phyloP scores from a whole-genome alignment of 2,113 vertebrate species.

The Poicephalus meyeri region DNA sequence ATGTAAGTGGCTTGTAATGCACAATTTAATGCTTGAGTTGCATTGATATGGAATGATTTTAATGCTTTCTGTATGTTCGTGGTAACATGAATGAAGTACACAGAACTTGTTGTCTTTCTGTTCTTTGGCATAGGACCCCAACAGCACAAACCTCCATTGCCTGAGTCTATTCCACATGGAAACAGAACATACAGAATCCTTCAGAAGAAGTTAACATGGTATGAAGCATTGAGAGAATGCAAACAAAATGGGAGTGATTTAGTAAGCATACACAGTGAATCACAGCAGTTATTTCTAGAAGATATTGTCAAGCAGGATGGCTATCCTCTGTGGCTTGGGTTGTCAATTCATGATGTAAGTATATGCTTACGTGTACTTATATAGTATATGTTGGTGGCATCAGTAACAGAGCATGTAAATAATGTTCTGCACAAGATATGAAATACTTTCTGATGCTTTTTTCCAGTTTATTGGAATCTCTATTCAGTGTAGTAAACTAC shows the following conservation, averaged over 20 bases:
- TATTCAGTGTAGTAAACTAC: background rate
- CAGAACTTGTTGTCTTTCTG: background rate
- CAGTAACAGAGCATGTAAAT: background rate
- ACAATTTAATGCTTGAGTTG: background rate
- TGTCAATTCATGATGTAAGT: constrained; percentile 91
- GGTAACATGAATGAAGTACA: background rate
- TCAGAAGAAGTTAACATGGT: constrained; percentile 84
- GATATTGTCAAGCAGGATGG: constrained; percentile 84
- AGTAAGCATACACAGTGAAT: constrained; percentile 83
- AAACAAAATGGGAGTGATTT: constrained; percentile 77
- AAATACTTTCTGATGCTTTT: background rate
- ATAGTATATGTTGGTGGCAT: background rate
- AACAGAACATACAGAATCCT: constrained; percentile 81
- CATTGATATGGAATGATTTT: background rate
- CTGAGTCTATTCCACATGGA: constrained; percentile 66
- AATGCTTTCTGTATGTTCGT: background rate
- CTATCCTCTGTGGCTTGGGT: constrained; percentile 90
- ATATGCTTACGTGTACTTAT: background rate
- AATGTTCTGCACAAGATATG: background rate
- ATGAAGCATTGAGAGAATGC: constrained; percentile 84
- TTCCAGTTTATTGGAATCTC: background rate
- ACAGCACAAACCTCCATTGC: constrained; percentile 72
- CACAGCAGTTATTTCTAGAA: constrained; percentile 76
- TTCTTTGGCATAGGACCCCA: constrained; percentile 1
- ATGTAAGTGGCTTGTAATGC: background rate